Evolutionary conservation across 2,113 vertebrate genomes (phyloP).

Genomic region (Eublepharis macularius): DNA sequence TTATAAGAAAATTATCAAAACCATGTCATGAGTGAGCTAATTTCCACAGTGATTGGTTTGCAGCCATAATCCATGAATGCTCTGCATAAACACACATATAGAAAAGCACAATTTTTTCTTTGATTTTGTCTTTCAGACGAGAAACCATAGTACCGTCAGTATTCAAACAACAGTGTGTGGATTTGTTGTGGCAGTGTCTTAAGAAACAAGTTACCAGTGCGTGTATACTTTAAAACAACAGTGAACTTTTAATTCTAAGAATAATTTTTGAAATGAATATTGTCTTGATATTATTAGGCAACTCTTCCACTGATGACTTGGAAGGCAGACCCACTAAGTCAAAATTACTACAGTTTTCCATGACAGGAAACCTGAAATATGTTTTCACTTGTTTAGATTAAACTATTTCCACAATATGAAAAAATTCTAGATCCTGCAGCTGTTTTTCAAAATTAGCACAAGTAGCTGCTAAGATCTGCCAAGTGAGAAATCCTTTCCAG

Average conservation of each 20-base stretch:
- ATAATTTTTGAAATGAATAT: rapidly evolving
- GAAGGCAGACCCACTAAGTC: background rate
- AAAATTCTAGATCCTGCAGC: background rate
- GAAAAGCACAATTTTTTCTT: too few species aligned
- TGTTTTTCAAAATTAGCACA: background rate
- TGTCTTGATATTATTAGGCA: background rate
- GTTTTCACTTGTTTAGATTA: constrained; percentile 8
- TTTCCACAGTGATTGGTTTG: background rate
- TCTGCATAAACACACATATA: background rate
- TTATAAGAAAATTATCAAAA: background rate
- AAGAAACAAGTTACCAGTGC: background rate
- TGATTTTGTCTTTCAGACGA: background rate
- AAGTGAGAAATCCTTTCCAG: constrained; percentile 9
- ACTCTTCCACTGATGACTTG: background rate
- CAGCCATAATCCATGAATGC: background rate
- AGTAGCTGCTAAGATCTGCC: constrained; percentile 22
- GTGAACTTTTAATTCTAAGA: background rate
- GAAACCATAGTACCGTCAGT: background rate
- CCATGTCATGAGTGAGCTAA: too few species aligned
- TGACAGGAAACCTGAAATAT: constrained; percentile 8
- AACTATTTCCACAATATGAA: background rate
- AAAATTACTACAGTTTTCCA: background rate
- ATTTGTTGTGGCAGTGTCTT: background rate
- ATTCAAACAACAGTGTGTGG: background rate
- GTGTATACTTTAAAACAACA: background rate